Evolutionary conservation across 2,797 vertebrate genomes (phyloP).

Genomic region (Scolopax bukidnonensis): DNA sequence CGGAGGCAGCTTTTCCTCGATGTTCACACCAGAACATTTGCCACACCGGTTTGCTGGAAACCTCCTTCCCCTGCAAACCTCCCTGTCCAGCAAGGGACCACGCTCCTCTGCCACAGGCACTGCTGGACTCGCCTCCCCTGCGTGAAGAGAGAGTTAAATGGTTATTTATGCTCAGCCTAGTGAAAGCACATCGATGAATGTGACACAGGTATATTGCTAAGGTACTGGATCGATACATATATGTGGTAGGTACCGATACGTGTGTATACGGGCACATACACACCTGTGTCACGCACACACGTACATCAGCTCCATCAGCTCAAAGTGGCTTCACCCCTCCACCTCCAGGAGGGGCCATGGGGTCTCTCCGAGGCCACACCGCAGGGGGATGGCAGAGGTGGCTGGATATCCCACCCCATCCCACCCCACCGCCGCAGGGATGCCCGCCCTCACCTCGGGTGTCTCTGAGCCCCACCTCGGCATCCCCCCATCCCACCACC

Average conservation of each 20-base stretch:
- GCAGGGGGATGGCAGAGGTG: neutral
- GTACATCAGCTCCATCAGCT: neutral
- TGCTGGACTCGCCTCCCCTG: neutral
- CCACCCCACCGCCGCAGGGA: neutral
- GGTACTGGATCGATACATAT: fast-evolving
- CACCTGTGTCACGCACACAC: neutral
- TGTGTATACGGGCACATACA: fast-evolving
- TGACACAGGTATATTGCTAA: fast-evolving
- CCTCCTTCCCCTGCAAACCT: neutral
- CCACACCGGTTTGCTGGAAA: fast-evolving
- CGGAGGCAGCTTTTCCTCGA: neutral
- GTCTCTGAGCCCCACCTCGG: neutral
- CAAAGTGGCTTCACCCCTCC: neutral
- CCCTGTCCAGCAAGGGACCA: neutral
- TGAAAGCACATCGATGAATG: fast-evolving
- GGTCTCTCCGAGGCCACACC: neutral
- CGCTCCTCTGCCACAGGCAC: neutral
- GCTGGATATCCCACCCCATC: too few species aligned
- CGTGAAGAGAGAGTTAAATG: fast-evolving
- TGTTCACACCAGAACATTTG: neutral
- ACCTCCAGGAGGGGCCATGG: too few species aligned
- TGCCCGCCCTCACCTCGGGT: neutral
- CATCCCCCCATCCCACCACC: neutral
- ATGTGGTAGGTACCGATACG: fast-evolving
- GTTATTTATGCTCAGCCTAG: neutral